A percentile compares a stretch with the other conserved stretches of the same genome.
phyloP scores from a whole-genome alignment of 1,140 invertebrate genomes.

The Zaprionus camerounensis region DNA sequence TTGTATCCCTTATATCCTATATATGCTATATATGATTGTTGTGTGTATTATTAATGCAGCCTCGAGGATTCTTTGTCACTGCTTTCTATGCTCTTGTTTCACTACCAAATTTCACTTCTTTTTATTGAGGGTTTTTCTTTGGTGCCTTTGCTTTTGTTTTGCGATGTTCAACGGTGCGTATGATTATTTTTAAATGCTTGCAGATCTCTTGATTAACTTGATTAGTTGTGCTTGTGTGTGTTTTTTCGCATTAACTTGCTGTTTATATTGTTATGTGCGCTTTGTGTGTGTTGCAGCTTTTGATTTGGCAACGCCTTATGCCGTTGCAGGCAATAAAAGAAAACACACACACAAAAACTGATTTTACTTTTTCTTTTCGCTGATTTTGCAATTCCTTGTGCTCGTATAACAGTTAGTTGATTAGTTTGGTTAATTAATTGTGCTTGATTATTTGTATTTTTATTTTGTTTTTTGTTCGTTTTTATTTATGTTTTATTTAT shows the following conservation, averaged over 20 bases:
- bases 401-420: conserved; percentile 5
- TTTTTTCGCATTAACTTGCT: conserved; percentile 26
- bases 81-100: conserved; percentile 21
- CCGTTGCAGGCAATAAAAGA: not conserved
- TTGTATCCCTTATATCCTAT: conserved; percentile 48
- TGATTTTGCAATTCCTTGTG: conserved; percentile 43
- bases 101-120: conserved; percentile 46
- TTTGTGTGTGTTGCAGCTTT: conserved; percentile 30
- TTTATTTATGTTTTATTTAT: conserved; percentile 44
- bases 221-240: conserved; percentile 17
- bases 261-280: conserved; percentile 2
- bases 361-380: conserved; percentile 20
- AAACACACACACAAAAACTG: conserved; percentile 41
- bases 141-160: conserved; percentile 27
- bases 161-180: conserved; percentile 59
- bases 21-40: conserved; percentile 72
- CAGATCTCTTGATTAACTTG: conserved; percentile 25
- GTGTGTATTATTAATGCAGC: conserved; percentile 75
- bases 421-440: conserved; percentile 7
- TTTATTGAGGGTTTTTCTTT: conserved; percentile 42
- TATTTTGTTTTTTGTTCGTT: conserved; percentile 6
- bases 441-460: conserved; percentile 23
- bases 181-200: conserved; percentile 55
- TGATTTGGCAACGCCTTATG: conserved; percentile 67
- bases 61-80: conserved; percentile 44